Base-by-base conservation (phyloP, 2,888 invertebrate genomes). In the Coelopa pilipes region DNA sequence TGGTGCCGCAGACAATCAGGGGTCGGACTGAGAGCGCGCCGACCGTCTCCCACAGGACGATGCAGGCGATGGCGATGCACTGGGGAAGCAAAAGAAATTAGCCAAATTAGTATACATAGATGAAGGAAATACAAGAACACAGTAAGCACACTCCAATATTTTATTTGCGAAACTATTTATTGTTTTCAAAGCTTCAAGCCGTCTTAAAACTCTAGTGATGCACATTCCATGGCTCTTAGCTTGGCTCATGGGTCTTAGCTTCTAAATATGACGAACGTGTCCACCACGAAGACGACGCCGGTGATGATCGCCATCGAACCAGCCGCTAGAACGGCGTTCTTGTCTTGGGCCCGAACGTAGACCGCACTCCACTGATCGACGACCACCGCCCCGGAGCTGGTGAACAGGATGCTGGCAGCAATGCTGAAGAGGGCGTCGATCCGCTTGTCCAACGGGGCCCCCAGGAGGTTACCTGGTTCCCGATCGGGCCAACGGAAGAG, bases 41-140 rank as follows among this genome's bases (percentile, higher is more conserved):
- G 17, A 80, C 81, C 1, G 80, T 76, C 77, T 85, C 84, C 77
- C 82, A 81, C 45, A 86, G 79, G 57, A 86, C 82, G 76, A 86
- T 81, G 75, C 86, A 85, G 69, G 82, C 85, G 74, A 87, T 81
- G 76, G 85, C 80, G 78, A 86, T 82, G 73, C 80, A 85, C 86
- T 86, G 65, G 24, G 12, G 15, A 19, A 21, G 24, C 17, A 17
- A 15, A 4, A n/a, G 57, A 17, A 24, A 59, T n/a, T 17, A 17
- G n/a, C 34, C 2, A 34, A 34, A 34, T 34, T 34, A 2, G 34
- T 34, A 4, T 2, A 4, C 2, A 34, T 34, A 34, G 34, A 2
- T 34, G 34, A 34, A 4, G 34, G 7, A 15, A 53, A 53, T 53
- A 53, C 4, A 53, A 53, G 3, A 15, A 5, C 3, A 9, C 5